phyloP scores from a whole-genome alignment of 2,888 invertebrate genomes.

The Orgyia antiqua region DNA sequence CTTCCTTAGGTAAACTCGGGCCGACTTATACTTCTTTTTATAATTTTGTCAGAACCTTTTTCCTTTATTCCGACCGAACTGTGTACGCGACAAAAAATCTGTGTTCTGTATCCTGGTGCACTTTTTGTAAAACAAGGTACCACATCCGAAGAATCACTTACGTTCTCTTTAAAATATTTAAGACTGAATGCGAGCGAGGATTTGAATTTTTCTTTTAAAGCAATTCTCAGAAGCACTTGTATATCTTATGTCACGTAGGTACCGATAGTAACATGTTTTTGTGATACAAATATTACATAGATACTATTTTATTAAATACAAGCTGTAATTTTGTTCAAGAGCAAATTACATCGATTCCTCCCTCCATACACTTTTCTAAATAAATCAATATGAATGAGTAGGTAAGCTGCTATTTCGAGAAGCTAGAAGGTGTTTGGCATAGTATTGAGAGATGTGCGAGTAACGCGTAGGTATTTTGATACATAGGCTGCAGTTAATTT shows the following conservation, averaged over 20 bases:
- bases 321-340: slow-evolving; percentile 32
- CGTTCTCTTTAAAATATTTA: slow-evolving; percentile 74
- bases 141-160: slow-evolving; percentile 78
- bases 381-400: slow-evolving; percentile 67
- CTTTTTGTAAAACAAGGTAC: slow-evolving; percentile 71
- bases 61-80: slow-evolving; percentile 69
- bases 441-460: slow-evolving; percentile 76
- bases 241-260: too few relatives aligned
- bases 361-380: too few relatives aligned
- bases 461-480: slow-evolving; percentile 77
- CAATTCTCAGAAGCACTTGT: slow-evolving; percentile 57
- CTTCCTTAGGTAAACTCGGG: slow-evolving; percentile 74
- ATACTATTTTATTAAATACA: too few relatives aligned
- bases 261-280: too few relatives aligned
- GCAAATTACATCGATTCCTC: slow-evolving; percentile 17
- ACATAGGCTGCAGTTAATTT: slow-evolving; percentile 78
- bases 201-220: slow-evolving; percentile 58
- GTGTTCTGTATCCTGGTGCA: slow-evolving; percentile 72
- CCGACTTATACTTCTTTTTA: slow-evolving; percentile 73
- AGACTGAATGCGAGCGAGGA: slow-evolving; percentile 59
- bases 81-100: slow-evolving; percentile 66
- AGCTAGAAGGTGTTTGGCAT: slow-evolving; percentile 77
- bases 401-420: slow-evolving; percentile 68
- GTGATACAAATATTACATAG: too few relatives aligned
- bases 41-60: slow-evolving; percentile 69